Evolutionary conservation across 2,113 vertebrate species (phyloP).

Genomic region (Lophotis ruficrista): DNA sequence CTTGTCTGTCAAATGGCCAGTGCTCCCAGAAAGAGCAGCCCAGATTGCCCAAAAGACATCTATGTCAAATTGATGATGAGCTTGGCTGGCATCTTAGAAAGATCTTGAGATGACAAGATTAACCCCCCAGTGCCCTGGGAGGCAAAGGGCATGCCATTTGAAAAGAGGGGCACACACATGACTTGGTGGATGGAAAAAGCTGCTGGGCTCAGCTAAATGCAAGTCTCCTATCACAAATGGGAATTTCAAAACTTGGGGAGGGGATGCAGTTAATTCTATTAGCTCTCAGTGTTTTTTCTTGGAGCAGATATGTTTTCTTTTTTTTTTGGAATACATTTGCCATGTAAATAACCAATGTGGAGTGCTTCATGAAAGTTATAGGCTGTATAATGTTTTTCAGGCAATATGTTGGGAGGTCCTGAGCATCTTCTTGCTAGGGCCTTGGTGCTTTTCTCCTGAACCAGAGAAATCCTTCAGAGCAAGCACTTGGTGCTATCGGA

Average conservation of each 20-base stretch:
- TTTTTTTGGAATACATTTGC: neutral
- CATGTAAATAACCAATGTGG: neutral
- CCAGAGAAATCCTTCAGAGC: neutral
- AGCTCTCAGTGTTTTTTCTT: neutral
- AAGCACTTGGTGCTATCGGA: neutral
- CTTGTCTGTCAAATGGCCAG: conserved; percentile 70
- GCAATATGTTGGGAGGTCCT: accelerated
- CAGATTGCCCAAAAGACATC: conserved; percentile 74
- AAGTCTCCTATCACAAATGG: neutral
- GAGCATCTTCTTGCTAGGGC: neutral
- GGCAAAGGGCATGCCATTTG: conserved; percentile 43
- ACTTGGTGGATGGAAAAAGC: neutral
- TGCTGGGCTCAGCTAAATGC: neutral
- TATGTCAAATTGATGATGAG: conserved; percentile 76
- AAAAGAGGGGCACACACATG: conserved; percentile 10
- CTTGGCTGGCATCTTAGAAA: conserved; percentile 69
- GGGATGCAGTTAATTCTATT: neutral
- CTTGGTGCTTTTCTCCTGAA: neutral
- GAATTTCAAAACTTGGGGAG: neutral
- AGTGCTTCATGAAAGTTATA: too few species aligned
- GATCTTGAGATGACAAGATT: conserved; percentile 69
- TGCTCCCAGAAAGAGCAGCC: conserved; percentile 68
- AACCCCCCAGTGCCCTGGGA: conserved; percentile 59
- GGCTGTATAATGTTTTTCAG: neutral
- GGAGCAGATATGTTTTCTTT: accelerated